These are phyloP conservation scores for Ophion ellenae DNA, from an alignment of 2,888 invertebrate genomes.

Conservation along the genomic window DNA sequence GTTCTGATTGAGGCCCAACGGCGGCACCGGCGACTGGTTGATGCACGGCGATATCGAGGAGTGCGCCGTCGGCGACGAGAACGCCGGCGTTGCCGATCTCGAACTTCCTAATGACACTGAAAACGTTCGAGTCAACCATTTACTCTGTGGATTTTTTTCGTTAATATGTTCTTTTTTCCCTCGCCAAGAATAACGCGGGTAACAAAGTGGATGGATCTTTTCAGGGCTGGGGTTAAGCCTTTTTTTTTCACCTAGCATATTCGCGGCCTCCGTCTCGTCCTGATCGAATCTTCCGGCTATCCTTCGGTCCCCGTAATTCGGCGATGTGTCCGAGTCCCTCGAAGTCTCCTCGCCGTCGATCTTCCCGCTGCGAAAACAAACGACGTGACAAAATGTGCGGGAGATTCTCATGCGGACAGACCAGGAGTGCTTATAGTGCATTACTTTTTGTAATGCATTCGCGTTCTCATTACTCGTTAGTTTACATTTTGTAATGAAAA, in stretches of 20 bases:
- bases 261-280: slow-evolving; percentile 98
- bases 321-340: slow-evolving; percentile 94
- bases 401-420: background rate
- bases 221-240: background rate
- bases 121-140: slow-evolving; percentile 60
- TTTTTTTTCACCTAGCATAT: slow-evolving; percentile 91
- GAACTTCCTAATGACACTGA: slow-evolving; percentile 96
- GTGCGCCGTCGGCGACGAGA: slow-evolving; percentile 90
- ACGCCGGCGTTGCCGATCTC: slow-evolving; percentile 96
- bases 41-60: slow-evolving; percentile 88
- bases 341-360: slow-evolving; percentile 95
- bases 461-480: no score
- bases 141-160: slow-evolving; percentile 21
- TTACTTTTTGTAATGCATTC: no score
- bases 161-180: background rate
- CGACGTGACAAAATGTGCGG: no score
- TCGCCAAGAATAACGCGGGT: background rate
- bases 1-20: slow-evolving; percentile 91
- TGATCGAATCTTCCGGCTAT: slow-evolving; percentile 94
- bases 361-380: slow-evolving; percentile 82
- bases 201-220: no score
- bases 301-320: slow-evolving; percentile 90
- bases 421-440: no score
- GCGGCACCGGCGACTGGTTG: slow-evolving; percentile 88
- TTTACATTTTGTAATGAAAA: no score